A percentile compares a stretch with the other conserved stretches of the same genome.
Conservation (phyloP, 92 coral and sea anemone species). For the Muricea muricata region DNA sequence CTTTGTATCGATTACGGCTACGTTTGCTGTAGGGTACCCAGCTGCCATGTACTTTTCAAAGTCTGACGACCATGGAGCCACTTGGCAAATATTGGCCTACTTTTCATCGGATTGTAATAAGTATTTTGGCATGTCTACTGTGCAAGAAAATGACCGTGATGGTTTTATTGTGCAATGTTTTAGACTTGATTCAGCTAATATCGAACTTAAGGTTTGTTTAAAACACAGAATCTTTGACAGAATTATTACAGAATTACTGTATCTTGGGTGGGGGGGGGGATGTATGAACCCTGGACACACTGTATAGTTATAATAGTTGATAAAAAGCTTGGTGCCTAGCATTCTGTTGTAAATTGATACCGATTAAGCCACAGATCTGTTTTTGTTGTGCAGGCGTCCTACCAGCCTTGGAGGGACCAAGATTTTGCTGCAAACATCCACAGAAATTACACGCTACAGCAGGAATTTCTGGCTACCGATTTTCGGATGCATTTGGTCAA, state of each 20-base stretch:
- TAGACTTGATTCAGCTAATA: constrained; percentile 59
- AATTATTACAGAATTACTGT: no score
- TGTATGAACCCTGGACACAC: no score
- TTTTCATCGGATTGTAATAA: constrained; percentile 74
- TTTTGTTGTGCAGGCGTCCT: constrained; percentile 44
- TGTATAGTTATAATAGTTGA: no score
- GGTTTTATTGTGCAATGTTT: constrained; percentile 78
- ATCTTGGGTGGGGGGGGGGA: no score
- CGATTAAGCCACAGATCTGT: neutral
- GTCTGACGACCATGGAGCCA: constrained; percentile 79
- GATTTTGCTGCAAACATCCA: constrained; percentile 39
- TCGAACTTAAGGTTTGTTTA: constrained; percentile 11
- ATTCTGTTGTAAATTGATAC: no score
- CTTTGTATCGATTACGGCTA: constrained; percentile 68
- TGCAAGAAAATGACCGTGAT: constrained; percentile 59
- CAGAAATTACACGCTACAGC: constrained; percentile 56
- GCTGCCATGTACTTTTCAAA: constrained; percentile 89
- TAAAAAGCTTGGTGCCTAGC: no score
- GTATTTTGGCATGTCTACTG: constrained; percentile 78
- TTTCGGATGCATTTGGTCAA: constrained; percentile 73
- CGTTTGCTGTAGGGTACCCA: constrained; percentile 80
- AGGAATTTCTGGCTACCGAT: constrained; percentile 79
- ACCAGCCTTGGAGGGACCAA: constrained; percentile 70
- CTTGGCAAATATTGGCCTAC: constrained; percentile 61
- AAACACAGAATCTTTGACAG: neutral